phyloP scores from a whole-genome alignment of 2,113 vertebrate genomes.

The Grus americana region DNA sequence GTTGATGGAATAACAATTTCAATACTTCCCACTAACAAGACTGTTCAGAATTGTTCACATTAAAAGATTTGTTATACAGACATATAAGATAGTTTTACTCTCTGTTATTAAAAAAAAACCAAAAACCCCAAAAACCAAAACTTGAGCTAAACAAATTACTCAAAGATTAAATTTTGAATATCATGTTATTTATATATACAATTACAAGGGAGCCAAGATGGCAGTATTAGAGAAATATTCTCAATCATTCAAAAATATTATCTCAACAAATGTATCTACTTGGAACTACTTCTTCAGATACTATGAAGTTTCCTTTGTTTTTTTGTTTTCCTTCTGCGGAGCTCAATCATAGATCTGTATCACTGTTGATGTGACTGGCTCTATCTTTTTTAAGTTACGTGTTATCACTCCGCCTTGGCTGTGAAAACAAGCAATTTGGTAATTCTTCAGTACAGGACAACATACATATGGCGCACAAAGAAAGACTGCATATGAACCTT shows the following conservation, averaged over 20 bases:
- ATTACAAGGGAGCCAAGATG: not conserved
- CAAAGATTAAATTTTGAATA: not conserved
- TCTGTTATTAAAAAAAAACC: not conserved
- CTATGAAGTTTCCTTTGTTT: not conserved
- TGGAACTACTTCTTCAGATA: not conserved
- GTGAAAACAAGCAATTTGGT: not conserved
- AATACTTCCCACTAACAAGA: not conserved
- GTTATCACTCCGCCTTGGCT: not conserved
- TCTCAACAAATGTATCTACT: not conserved
- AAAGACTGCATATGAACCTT: not conserved
- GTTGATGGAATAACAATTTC: not conserved
- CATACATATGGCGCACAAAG: not conserved
- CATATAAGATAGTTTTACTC: not conserved
- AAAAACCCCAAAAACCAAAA: not conserved
- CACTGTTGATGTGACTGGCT: not conserved
- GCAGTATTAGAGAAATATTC: not conserved
- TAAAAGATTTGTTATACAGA: not conserved
- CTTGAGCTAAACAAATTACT: not conserved
- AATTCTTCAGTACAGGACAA: not conserved
- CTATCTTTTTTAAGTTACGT: not conserved
- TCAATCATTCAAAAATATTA: not conserved
- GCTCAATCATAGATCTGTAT: fast-evolving
- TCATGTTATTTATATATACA: not conserved
- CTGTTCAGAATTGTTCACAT: not conserved
- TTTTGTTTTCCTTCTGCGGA: not conserved